Evolutionary conservation across 2,888 invertebrate genomes (phyloP), one percentile per base, ranked within the genome.

Genomic region (Zonitis immaculata): DNA sequence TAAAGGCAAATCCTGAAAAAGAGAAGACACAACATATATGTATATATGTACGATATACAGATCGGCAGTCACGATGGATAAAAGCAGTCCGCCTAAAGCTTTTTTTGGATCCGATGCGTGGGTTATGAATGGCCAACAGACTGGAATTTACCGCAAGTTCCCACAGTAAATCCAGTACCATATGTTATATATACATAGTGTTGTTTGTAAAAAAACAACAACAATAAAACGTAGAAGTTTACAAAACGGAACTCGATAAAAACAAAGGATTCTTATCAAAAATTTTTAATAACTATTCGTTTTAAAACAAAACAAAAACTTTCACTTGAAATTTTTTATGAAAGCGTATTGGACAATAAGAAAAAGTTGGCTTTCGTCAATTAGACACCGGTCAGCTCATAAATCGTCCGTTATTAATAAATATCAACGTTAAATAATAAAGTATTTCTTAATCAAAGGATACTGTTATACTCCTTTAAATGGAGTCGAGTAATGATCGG

Each of bases 381-480:
- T 44, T 27, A 44, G 27, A 22, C n/a, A 18, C 26, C 39, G 42
- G 8, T 28, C 14, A 42, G 39, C 14, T 42, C 42, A 42, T 48
- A 48, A 48, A 48, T 48, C 42, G 27, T 16, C 11, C 26, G 26
- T 27, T 48, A 48, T 42, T 48, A 48, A 48, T 42, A 48, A 45
- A 48, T 48, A 56, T 50, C 47, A 42, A 30, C 49, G 49, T 52
- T 47, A 28, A 52, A 52, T 56, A 62, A 54, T 51, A 54, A 53
- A 57, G 56, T 54, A 58, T 59, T 54, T 53, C 55, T 58, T 51
- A 58, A 60, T 56, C 51, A 54, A 49, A 54, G 54, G 47, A 20
- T 51, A 63, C 65, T 59, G 64, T 63, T 65, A 60, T 51, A 62
- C 58, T 61, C 62, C 65, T 65, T 52, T 63, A 65, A 64, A 66